phyloP scores from a whole-genome alignment of 2,888 invertebrate species.

The Habrosyne pyritoides region DNA sequence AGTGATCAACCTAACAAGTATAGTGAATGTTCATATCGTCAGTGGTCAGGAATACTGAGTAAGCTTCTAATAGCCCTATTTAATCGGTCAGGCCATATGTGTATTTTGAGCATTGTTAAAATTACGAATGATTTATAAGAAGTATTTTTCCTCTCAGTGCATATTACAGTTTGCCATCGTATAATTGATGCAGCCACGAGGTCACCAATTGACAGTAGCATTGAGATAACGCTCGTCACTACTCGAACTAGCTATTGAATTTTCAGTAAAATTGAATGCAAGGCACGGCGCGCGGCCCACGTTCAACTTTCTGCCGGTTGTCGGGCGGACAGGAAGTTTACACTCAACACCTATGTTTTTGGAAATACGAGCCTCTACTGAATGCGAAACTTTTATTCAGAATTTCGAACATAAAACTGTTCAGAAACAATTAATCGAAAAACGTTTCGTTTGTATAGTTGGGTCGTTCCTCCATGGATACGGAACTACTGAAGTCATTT shows the following conservation, averaged over 20 bases:
- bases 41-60: no score
- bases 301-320: not conserved
- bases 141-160: no score
- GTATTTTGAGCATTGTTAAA: no score
- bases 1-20: no score
- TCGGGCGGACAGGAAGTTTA: not conserved
- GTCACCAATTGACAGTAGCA: not conserved
- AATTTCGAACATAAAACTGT: not conserved
- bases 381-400: not conserved
- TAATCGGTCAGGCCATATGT: no score
- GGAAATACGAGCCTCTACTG: not conserved
- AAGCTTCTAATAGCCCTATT: no score
- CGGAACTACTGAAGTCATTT: not conserved
- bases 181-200: no score
- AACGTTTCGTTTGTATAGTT: not conserved
- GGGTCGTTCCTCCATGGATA: not conserved
- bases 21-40: no score
- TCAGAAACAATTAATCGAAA: not conserved
- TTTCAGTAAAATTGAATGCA: not conserved
- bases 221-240: not conserved
- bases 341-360: not conserved
- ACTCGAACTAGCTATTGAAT: not conserved
- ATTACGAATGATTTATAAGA: no score
- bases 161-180: no score
- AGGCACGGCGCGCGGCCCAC: not conserved